Conservation (phyloP, 2,888 invertebrate species). For the Dugesia japonica region DNA sequence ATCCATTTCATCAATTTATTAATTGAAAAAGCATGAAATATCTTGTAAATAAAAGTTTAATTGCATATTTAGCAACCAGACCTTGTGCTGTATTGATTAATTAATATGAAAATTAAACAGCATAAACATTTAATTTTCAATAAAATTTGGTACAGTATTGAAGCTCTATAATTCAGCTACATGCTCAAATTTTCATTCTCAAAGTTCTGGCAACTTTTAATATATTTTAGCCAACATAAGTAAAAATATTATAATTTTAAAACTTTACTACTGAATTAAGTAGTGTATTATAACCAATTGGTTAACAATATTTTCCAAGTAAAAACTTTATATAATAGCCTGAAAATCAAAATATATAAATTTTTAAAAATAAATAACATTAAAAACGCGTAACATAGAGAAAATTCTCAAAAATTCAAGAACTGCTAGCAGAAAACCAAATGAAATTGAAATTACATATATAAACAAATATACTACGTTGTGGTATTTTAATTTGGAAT, state of each 20-base stretch:
- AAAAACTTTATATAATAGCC: not conserved
- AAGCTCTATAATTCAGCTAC: not conserved
- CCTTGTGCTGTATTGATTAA: not conserved
- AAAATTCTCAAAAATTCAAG: not conserved
- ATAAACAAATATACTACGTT: slow-evolving; percentile 11
- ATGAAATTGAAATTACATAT: slow-evolving; percentile 3
- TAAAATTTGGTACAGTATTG: not conserved
- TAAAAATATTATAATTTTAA: not conserved
- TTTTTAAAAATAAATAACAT: not conserved
- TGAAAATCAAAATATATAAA: not conserved
- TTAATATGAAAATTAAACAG: not conserved
- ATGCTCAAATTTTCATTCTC: not conserved
- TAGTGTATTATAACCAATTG: not conserved
- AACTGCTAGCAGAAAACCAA: slow-evolving; percentile 11
- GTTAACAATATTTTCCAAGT: not conserved
- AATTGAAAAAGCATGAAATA: too few relatives aligned
- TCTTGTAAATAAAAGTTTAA: too few relatives aligned
- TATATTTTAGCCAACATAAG: not conserved
- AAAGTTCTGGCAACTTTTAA: not conserved
- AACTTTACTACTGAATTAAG: not conserved
- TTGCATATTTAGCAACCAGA: too few relatives aligned
- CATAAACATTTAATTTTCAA: not conserved
- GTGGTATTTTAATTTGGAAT: slow-evolving; percentile 7
- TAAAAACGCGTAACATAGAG: not conserved
- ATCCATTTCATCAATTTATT: too few relatives aligned